phyloP scores from a whole-genome alignment of 2,888 invertebrate genomes.

The Geophilus truncorum region DNA sequence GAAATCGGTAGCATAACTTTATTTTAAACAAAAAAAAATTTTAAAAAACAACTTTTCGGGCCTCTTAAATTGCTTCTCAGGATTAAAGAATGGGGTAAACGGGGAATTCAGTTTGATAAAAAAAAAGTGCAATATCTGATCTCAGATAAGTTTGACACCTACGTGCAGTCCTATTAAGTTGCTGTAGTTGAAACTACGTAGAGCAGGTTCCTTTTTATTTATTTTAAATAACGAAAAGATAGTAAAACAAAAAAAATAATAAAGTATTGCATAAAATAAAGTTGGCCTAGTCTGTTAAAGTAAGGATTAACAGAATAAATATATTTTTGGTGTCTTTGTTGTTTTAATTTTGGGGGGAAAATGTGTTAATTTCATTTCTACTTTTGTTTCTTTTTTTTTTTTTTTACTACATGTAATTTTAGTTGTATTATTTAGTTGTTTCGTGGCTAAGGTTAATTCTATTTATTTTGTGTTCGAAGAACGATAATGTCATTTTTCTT shows the following conservation, averaged over 20 bases:
- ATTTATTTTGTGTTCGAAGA: background rate
- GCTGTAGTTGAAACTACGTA: background rate
- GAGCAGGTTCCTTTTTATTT: constrained; percentile 16
- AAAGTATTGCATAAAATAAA: background rate
- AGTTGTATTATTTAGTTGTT: background rate
- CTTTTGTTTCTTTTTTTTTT: background rate
- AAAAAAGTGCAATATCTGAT: constrained; percentile 10
- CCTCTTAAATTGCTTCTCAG: background rate
- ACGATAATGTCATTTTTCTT: background rate
- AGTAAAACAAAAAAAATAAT: background rate
- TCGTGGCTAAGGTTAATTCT: background rate
- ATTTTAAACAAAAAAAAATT: background rate
- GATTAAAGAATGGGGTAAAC: background rate
- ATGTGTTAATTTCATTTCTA: background rate
- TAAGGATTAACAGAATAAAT: background rate
- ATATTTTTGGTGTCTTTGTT: background rate
- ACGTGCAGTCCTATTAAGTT: background rate
- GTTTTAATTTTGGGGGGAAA: background rate
- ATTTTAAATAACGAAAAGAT: background rate
- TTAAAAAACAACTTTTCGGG: background rate
- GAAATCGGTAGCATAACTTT: background rate
- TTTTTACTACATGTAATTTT: background rate
- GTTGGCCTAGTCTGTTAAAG: constrained; percentile 5
- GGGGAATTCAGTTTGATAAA: background rate
- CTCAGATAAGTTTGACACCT: background rate